A percentile compares a stretch with the other conserved stretches of the same genome.
These are phyloP conservation scores for Phainopepla nitens DNA, from an alignment of 2,113 vertebrate species.

Conservation along the genomic window DNA sequence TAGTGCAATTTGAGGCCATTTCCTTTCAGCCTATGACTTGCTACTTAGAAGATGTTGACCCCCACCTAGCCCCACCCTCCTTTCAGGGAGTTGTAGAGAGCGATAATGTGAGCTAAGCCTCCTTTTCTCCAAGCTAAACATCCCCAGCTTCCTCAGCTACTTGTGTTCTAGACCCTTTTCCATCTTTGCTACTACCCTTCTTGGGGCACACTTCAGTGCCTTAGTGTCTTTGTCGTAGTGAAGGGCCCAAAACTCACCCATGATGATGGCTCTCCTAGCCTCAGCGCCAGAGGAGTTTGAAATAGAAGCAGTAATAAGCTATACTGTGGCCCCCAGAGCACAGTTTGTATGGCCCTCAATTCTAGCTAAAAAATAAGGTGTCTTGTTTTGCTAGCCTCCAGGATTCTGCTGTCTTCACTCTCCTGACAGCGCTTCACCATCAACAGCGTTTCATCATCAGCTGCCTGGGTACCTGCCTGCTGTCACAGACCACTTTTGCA, in stretches of 20 bases:
- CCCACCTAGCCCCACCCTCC: not conserved
- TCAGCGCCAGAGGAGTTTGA: not conserved
- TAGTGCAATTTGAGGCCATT: not conserved
- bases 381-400: not conserved
- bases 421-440: not conserved
- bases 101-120: accelerated
- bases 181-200: not conserved
- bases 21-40: not conserved
- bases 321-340: not conserved
- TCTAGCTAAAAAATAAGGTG: not conserved
- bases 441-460: not conserved
- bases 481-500: not conserved
- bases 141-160: not conserved
- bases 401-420: not conserved
- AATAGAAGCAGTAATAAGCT: not conserved
- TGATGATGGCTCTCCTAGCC: not conserved
- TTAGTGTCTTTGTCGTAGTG: not conserved
- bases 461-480: not conserved
- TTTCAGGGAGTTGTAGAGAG: not conserved
- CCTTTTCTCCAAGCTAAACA: not conserved
- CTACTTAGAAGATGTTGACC: not conserved
- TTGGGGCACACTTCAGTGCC: not conserved
- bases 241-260: not conserved
- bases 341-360: not conserved
- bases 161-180: not conserved